phyloP scores from a whole-genome alignment of 2,888 invertebrate genomes.

The Drosophila maculinotata region DNA sequence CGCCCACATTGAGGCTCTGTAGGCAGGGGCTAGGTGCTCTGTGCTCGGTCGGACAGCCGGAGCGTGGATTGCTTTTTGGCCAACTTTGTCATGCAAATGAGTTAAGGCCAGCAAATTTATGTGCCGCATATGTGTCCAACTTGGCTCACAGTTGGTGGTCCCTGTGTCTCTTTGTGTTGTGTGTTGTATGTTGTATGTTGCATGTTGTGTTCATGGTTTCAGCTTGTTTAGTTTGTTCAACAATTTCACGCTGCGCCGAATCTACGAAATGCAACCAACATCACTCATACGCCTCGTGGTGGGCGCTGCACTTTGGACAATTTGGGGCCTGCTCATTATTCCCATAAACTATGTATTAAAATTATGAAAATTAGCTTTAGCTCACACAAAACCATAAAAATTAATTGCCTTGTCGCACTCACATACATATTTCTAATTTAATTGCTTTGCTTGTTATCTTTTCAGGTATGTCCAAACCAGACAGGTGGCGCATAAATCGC shows the following conservation, averaged over 20 bases:
- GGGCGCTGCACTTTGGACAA: constrained; percentile 38
- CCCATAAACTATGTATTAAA: constrained; percentile 36
- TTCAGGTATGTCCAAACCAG: constrained; percentile 62
- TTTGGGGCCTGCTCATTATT: constrained; percentile 41
- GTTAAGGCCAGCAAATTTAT: constrained; percentile 59
- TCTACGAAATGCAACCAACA: constrained; percentile 48
- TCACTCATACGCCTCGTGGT: constrained; percentile 62
- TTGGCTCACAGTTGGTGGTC: constrained; percentile 67
- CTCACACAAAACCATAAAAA: constrained; percentile 33
- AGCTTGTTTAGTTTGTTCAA: constrained; percentile 35
- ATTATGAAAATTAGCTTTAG: constrained; percentile 47
- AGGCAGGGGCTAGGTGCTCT: constrained; percentile 11
- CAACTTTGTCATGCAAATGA: constrained; percentile 78
- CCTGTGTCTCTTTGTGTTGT: neutral
- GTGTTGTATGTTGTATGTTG: neutral
- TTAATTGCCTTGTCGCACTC: constrained; percentile 50
- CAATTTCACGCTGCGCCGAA: constrained; percentile 65
- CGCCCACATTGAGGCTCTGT: constrained; percentile 64
- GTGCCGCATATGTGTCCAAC: constrained; percentile 49
- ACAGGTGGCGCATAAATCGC: constrained; percentile 60
- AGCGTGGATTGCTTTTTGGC: constrained; percentile 59
- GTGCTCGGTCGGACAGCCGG: constrained; percentile 15
- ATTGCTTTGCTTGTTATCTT: constrained; percentile 59
- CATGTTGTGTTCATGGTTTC: constrained; percentile 10
- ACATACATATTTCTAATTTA: constrained; percentile 28